Base-by-base conservation (phyloP, 1,140 invertebrate species). In the Leptopilina clavipes region DNA sequence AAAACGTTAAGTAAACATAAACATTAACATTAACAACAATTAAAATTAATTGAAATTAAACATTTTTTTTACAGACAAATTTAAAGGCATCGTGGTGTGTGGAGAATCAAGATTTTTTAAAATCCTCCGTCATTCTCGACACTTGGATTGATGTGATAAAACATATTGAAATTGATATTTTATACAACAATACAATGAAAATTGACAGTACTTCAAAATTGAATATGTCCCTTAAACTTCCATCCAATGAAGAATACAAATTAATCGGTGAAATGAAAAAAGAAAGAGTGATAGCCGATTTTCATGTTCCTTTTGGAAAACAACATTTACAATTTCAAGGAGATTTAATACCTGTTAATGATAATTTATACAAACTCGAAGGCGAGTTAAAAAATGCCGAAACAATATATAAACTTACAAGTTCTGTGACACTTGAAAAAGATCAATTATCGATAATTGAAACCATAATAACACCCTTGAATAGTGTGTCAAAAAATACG, bases 11-110 rank as follows among this genome's bases (percentile, higher is more conserved):
- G n/a, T n/a, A n/a, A n/a, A n/a, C n/a, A n/a, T n/a, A n/a, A n/a
- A n/a, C n/a, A n/a, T n/a, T n/a, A n/a, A n/a, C n/a, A n/a, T n/a
- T n/a, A n/a, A n/a, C n/a, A n/a, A n/a, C n/a, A n/a, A n/a, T n/a
- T 19, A 8, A 8, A 9, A 3, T 44, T 40, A 45, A 17, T 44
- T 22, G 43, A 1, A 7, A 37, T 2, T 56, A 1, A 43, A 31
- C 7, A 44, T 56, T 17, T 73, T 65, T 11, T 81, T 81, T 83
- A 1, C 70, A 92, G 89, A 81, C 91, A 25, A 90, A 89, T 77
- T 88, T 93, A 8, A 89, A 89, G 79, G 90, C 88, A 3, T 80
- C 86, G 0, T 94, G 93, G 92, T 84, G 91, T 1, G 83, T 89
- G 10, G 84, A 91, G 7, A 89, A 91, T 0, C 70, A 89, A n/a